Percentiles rank a stretch among this genome's conserved stretches.
Conservation (phyloP, 2,888 invertebrate genomes). For the Trimorus sp. region DNA sequence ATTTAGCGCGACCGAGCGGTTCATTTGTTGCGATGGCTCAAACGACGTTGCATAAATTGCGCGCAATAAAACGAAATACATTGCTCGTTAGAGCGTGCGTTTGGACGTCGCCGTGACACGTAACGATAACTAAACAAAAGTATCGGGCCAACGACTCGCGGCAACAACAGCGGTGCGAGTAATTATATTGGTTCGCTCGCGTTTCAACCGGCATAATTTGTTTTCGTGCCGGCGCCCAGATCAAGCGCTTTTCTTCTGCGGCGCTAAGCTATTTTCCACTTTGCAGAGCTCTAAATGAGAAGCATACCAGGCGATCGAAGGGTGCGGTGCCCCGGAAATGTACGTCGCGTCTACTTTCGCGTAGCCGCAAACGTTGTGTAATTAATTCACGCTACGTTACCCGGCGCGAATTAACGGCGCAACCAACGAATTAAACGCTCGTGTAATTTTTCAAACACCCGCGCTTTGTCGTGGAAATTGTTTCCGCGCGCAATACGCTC, state of each 20-base stretch:
- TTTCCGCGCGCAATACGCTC: no score
- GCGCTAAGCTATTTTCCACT: conserved; percentile 64
- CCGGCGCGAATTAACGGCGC: background rate
- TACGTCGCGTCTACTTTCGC: conserved; percentile 60
- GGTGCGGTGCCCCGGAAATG: conserved; percentile 60
- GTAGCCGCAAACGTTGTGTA: conserved; percentile 48
- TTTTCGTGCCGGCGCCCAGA: conserved; percentile 24
- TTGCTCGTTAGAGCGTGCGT: no score
- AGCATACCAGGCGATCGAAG: conserved; percentile 60
- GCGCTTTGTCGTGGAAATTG: no score
- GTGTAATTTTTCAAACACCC: no score
- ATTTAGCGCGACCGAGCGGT: no score
- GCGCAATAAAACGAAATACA: no score
- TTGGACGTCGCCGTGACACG: no score
- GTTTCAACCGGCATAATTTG: conserved; percentile 46
- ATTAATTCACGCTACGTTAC: conserved; percentile 45
- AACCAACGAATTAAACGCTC: no score
- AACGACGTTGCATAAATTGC: no score
- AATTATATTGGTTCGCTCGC: conserved; percentile 44
- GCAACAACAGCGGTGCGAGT: conserved; percentile 30
- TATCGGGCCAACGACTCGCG: conserved; percentile 14
- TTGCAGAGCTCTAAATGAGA: conserved; percentile 63
- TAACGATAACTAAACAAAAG: no score
- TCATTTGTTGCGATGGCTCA: no score
- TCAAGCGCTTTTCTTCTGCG: conserved; percentile 59